A percentile compares a stretch with the other conserved stretches of the same genome.
phyloP scores from a whole-genome alignment of 2,888 invertebrate species.

The Caradrina kadenii region DNA sequence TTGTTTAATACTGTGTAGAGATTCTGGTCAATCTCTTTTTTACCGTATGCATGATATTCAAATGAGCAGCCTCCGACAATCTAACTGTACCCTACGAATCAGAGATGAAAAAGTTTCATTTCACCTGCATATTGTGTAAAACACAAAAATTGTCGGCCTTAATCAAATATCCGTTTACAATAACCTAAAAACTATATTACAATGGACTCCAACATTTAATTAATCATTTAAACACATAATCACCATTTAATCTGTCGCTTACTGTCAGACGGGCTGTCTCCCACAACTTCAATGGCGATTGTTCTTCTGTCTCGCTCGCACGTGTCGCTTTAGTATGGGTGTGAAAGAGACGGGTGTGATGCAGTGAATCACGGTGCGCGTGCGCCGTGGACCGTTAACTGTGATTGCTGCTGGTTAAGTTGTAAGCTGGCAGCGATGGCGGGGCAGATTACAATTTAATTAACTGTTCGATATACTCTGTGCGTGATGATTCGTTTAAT shows the following conservation, averaged over 20 bases:
- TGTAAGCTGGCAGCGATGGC: constrained; percentile 49
- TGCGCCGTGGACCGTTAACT: constrained; percentile 79
- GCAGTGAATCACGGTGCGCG: constrained; percentile 73
- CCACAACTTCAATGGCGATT: constrained; percentile 82
- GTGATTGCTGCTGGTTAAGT: constrained; percentile 64
- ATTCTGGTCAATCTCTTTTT: constrained; percentile 2
- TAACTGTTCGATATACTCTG: not conserved
- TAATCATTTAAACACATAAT: constrained; percentile 73
- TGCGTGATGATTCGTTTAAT: not conserved
- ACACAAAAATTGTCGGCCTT: constrained; percentile 49
- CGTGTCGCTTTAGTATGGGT: constrained; percentile 27
- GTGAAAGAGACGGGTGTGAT: constrained; percentile 62
- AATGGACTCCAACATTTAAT: constrained; percentile 69
- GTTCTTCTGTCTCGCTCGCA: constrained; percentile 74
- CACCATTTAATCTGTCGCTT: constrained; percentile 72
- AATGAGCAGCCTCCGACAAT: constrained; percentile 31
- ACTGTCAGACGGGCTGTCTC: constrained; percentile 74
- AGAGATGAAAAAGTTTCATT: constrained; percentile 23
- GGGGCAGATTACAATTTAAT: constrained; percentile 8
- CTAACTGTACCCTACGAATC: constrained; percentile 46
- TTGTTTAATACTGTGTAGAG: too few relatives aligned
- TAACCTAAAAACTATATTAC: constrained; percentile 36
- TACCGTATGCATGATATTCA: constrained; percentile 15
- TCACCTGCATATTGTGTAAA: constrained; percentile 34
- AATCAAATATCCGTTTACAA: constrained; percentile 57